These are phyloP conservation scores for Belgica antarctica DNA, from an alignment of 2,888 invertebrate species.

Conservation along the genomic window DNA sequence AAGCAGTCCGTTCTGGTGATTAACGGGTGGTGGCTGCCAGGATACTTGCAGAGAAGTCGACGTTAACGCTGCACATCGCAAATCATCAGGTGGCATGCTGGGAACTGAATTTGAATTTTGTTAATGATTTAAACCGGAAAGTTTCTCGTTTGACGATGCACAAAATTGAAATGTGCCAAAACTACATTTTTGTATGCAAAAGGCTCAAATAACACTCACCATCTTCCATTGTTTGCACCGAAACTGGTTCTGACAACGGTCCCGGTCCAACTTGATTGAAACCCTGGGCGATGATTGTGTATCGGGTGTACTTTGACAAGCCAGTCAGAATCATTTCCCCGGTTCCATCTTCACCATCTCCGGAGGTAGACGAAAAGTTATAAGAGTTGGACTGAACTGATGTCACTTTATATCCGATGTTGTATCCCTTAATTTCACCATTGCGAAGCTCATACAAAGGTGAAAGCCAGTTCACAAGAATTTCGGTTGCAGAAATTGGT, in stretches of 20 bases:
- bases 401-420: constrained; percentile 59
- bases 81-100: constrained; percentile 73
- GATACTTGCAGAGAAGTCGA: constrained; percentile 75
- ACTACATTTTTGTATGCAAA: background rate
- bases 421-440: constrained; percentile 74
- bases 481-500: constrained; percentile 70
- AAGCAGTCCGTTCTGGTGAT: constrained; percentile 71
- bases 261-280: constrained; percentile 74
- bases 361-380: constrained; percentile 67
- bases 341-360: constrained; percentile 67
- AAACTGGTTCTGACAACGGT: constrained; percentile 66
- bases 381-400: constrained; percentile 57
- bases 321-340: constrained; percentile 65
- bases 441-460: constrained; percentile 68
- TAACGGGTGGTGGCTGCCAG: constrained; percentile 74
- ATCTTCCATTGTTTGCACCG: constrained; percentile 71
- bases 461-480: constrained; percentile 72
- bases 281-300: constrained; percentile 69
- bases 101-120: constrained; percentile 61
- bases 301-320: constrained; percentile 65
- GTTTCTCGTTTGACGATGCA: too few relatives aligned
- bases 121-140: constrained; percentile 28
- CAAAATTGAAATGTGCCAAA: constrained; percentile 36
- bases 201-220: constrained; percentile 56
- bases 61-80: constrained; percentile 70